phyloP scores from a whole-genome alignment of 2,113 vertebrate species.

The Prinia subflava region DNA sequence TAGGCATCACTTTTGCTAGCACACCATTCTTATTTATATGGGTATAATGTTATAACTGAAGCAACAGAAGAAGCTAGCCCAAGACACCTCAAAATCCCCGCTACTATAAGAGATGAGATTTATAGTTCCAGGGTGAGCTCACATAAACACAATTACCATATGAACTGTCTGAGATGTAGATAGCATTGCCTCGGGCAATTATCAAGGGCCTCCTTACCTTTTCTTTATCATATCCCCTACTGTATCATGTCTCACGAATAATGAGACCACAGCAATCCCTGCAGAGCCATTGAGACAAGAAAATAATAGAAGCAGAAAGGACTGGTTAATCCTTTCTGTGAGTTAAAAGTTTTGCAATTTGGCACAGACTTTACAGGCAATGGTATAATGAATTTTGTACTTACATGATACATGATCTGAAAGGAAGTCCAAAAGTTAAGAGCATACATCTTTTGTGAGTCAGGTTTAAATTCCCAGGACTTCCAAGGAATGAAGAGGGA shows the following conservation, averaged over 20 bases:
- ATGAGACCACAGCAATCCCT: slow-evolving; percentile 55
- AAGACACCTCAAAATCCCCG: slow-evolving; percentile 14
- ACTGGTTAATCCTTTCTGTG: slow-evolving; percentile 53
- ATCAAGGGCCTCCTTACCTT: slow-evolving; percentile 63
- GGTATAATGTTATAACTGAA: slow-evolving; percentile 27
- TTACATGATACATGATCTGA: slow-evolving; percentile 66
- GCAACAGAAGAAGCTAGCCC: background rate
- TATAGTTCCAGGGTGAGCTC: slow-evolving; percentile 32
- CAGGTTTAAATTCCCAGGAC: slow-evolving; percentile 45
- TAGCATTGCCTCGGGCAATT: slow-evolving; percentile 45
- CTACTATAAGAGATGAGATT: slow-evolving; percentile 18
- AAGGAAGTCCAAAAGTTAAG: slow-evolving; percentile 62
- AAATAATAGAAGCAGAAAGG: slow-evolving; percentile 57
- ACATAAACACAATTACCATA: slow-evolving; percentile 48
- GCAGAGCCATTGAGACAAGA: slow-evolving; percentile 49
- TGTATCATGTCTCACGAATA: slow-evolving; percentile 63
- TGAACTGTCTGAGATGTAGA: slow-evolving; percentile 49
- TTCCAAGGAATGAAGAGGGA: slow-evolving; percentile 36
- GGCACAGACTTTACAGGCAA: slow-evolving; percentile 43
- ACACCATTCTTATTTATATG: slow-evolving; percentile 20
- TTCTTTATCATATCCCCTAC: slow-evolving; percentile 54
- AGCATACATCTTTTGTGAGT: slow-evolving; percentile 39
- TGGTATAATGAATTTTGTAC: slow-evolving; percentile 53
- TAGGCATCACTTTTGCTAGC: background rate
- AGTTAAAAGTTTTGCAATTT: slow-evolving; percentile 59